Evolutionary conservation across 92 coral and sea anemone species (phyloP).

Genomic region (Desmophyllum pertusum): DNA sequence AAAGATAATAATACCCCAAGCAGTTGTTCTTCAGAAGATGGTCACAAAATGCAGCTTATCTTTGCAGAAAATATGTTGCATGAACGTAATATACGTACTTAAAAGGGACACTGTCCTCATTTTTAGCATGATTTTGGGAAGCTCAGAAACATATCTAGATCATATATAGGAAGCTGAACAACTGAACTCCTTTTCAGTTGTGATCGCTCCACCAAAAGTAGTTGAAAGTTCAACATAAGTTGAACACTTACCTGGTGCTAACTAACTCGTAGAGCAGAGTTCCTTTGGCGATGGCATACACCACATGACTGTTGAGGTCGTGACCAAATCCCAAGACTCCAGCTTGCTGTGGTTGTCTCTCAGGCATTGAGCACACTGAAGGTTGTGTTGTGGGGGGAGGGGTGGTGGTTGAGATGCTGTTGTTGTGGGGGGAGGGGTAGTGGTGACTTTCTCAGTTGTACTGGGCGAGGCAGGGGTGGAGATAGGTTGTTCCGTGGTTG

Average conservation of each 20-base stretch:
- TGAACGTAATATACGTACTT: too few relatives aligned
- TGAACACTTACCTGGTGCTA: slow-evolving; percentile 53
- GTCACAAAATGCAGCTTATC: too few relatives aligned
- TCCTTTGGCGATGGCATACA: slow-evolving; percentile 19
- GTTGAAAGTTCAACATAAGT: not conserved
- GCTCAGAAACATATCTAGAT: too few relatives aligned
- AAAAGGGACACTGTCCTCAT: too few relatives aligned
- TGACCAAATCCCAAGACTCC: slow-evolving; percentile 45
- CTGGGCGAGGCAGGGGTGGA: slow-evolving; percentile 24
- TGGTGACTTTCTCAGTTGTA: slow-evolving; percentile 30
- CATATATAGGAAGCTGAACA: too few relatives aligned
- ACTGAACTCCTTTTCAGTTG: too few relatives aligned
- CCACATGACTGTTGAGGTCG: slow-evolving; percentile 54
- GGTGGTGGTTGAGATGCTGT: slow-evolving; percentile 38
- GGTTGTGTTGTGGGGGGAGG: slow-evolving; percentile 32
- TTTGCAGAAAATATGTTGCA: too few relatives aligned
- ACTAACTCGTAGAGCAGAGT: slow-evolving; percentile 39
- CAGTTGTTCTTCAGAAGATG: too few relatives aligned
- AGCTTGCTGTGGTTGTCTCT: slow-evolving; percentile 18
- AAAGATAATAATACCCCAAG: too few relatives aligned
- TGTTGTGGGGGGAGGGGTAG: slow-evolving; percentile 26
- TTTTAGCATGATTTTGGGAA: too few relatives aligned
- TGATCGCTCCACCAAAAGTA: too few relatives aligned
- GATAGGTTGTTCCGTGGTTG: slow-evolving; percentile 11
- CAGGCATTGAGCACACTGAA: slow-evolving; percentile 34